Base-by-base conservation (phyloP, 2,113 vertebrate genomes). In the Drymodes brunneopygia region DNA sequence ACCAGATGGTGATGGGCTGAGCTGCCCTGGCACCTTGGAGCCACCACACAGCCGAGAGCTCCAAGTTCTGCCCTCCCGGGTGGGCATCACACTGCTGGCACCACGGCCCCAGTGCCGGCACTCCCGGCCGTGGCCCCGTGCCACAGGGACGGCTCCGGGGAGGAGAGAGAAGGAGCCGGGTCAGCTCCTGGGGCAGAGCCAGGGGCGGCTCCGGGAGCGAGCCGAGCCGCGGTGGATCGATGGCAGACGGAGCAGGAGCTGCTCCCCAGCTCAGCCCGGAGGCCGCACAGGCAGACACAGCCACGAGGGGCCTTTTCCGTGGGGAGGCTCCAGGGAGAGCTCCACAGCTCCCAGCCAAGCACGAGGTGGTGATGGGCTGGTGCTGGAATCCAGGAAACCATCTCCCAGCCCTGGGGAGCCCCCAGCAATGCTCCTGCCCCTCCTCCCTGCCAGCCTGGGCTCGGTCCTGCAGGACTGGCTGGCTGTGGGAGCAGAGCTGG, bases 141-240 rank as follows among this genome's bases (percentile, higher is more conserved):
- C 54, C n/a, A 36, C n/a, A 3, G 48, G 3, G 10, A 31, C 2
- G 10, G 73, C 54, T 86, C 58, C 31, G 4, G 36, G 54, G 1
- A 29, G 27, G 60, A 56, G 40, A 29, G 61, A 24, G 56, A 51
- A 64, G 19, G 60, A 90, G 48, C 48, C 90, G 62, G 90, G 47
- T 40, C 48, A 62, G 73, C 81, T 92, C 69, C 73, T 92, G 96
- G 90, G 93, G 78, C 72, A 73, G 64, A 77, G 92, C 90, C 96
- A 94, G 92, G 10, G 82, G 85, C 18, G 21, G 78, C 75, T 91
- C 51, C 74, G 27, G 74, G 66, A 61, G 66, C 8, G 20, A 56
- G 40, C 31, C 0, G 25, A 86, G 92, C 13, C 1, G 0, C 8
- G 6, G 53, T 0, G 7, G 71, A 93, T 94, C 50, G 5, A 90